Conservation (phyloP, 2,797 vertebrate genomes). For the Microctenopoma lineatum region DNA sequence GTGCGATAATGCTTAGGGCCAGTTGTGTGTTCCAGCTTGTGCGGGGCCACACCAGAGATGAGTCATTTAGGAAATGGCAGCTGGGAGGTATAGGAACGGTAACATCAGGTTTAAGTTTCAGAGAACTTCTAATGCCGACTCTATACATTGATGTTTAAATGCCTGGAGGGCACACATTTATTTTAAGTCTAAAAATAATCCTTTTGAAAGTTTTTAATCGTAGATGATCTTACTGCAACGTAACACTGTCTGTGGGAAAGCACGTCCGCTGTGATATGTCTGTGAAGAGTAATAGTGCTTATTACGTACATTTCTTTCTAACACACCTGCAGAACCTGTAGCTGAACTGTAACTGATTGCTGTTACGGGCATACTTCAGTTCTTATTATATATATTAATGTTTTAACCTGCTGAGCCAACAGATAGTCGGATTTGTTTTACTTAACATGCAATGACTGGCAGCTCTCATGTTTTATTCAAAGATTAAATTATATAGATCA, state of each 20-base stretch:
- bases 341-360: not conserved
- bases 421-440: not conserved
- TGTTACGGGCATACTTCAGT: not conserved
- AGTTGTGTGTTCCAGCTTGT: conserved; percentile 38
- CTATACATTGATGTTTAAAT: conserved; percentile 42
- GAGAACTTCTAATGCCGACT: conserved; percentile 31
- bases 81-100: conserved; percentile 38
- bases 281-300: conserved; percentile 32
- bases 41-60: conserved; percentile 33
- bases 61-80: conserved; percentile 37
- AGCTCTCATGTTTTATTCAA: not conserved
- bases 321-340: conserved; percentile 16
- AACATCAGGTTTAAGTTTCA: conserved; percentile 65
- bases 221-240: conserved; percentile 68
- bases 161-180: conserved; percentile 53
- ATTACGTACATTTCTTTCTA: conserved; percentile 8
- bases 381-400: no score
- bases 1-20: not conserved
- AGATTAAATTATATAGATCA: no score
- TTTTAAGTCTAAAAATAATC: conserved; percentile 67
- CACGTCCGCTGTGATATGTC: conserved; percentile 33
- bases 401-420: not conserved
- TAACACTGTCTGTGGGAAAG: conserved; percentile 53
- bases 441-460: not conserved
- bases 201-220: conserved; percentile 54